Evolutionary conservation across 2,888 invertebrate species (phyloP).

Genomic region (Rosalia funebris): DNA sequence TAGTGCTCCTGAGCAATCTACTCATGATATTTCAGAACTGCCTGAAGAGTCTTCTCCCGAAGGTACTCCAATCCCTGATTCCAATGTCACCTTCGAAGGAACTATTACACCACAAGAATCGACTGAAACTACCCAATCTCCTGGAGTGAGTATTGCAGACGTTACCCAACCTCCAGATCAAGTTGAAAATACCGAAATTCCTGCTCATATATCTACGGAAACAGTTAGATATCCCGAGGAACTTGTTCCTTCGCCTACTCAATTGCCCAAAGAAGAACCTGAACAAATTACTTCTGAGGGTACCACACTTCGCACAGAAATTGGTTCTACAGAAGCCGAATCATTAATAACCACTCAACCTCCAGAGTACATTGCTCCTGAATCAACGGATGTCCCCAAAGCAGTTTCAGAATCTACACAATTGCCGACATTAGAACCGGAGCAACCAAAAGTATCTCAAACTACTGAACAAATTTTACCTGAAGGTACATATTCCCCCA

Average conservation of each 20-base stretch:
- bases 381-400: background rate
- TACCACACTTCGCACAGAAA: too few relatives aligned
- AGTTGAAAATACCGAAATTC: background rate
- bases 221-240: too few relatives aligned
- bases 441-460: background rate
- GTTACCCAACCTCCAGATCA: too few relatives aligned
- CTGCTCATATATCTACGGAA: too few relatives aligned
- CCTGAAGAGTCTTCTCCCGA: background rate
- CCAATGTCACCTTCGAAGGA: too few relatives aligned
- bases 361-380: too few relatives aligned
- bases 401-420: background rate
- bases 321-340: too few relatives aligned
- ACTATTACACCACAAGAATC: too few relatives aligned
- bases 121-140: too few relatives aligned
- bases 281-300: background rate
- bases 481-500: slow-evolving; percentile 24
- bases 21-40: background rate
- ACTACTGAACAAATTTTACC: background rate
- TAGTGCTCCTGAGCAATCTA: background rate
- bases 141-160: too few relatives aligned
- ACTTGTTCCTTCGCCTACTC: too few relatives aligned
- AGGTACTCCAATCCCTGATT: background rate
- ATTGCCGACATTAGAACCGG: background rate
- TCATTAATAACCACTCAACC: too few relatives aligned
- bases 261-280: background rate